Evolutionary conservation across 2,888 invertebrate species (phyloP), one percentile per base, ranked within the genome.

Genomic region (Pollenia labialis): DNA sequence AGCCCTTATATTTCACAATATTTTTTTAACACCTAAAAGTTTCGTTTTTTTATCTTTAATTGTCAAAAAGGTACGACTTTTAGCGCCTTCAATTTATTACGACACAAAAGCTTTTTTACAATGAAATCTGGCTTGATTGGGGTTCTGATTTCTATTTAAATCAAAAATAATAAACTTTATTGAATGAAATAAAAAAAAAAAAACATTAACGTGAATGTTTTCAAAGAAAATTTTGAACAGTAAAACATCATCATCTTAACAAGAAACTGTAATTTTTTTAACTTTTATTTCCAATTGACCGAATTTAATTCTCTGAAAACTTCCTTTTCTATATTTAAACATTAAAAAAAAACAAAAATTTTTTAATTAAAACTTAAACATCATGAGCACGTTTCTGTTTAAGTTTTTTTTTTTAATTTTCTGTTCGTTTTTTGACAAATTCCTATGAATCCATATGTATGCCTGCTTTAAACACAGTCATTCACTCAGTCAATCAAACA

Each of bases 61-160:
- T 76, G 82, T 82, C 76, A 69, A 68, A 54, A 62, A 87, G 87
- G 72, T 81, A 87, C 81, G 77, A 84, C 48, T 77, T 84, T 87
- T 87, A 84, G 84, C 87, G 84, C 87, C 84, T 81, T 76, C 50
- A 66, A 68, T 32, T 69, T 76, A 62, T 76, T 56, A 16, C 54
- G 18, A 62, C 42, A 75, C 32, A 14, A 54, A 64, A 69, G 64
- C 64, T 52, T 62, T 44, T 83, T 75, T 64, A 44, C 11, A 48
- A 44, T 10, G 23, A 82, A 60, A 40, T 81, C 18, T 56, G n/a
- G 23, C 7, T 69, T 84, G 87, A 87, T 81, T 64, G 58, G 87
- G 87, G 84, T 87, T 58, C 44, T 52, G 68, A 54, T 54, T 68
- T 44, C 62, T 18, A 62, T 44, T 11, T 18, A 76, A 76, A 79